phyloP scores from a whole-genome alignment of 2,797 vertebrate species.

The Rhodeus uyekii region DNA sequence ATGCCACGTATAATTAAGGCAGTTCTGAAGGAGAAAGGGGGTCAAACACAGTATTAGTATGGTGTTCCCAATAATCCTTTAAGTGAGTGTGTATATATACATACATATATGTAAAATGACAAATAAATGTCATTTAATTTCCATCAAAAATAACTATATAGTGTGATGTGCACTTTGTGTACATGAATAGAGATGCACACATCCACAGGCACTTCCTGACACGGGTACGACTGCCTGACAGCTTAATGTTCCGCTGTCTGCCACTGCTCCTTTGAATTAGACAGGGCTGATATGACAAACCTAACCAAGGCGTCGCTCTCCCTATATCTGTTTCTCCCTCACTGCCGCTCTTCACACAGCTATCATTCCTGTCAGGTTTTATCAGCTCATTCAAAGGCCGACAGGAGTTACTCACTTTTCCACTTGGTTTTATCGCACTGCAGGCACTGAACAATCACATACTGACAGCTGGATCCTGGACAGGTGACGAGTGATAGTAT shows the following conservation, averaged over 20 bases:
- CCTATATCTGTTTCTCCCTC: neutral
- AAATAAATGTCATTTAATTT: no score
- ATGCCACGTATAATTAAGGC: no score
- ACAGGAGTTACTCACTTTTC: slow-evolving; percentile 26
- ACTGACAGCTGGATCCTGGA: neutral
- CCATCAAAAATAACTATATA: neutral
- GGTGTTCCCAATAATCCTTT: no score
- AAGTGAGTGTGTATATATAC: no score
- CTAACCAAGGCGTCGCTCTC: slow-evolving; percentile 43
- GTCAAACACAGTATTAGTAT: no score
- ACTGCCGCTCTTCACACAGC: neutral
- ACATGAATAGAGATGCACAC: no score
- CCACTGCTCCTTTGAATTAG: slow-evolving; percentile 61
- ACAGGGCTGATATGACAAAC: slow-evolving; percentile 61
- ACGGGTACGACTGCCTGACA: slow-evolving; percentile 63
- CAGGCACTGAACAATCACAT: slow-evolving; percentile 6
- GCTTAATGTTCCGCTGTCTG: slow-evolving; percentile 72
- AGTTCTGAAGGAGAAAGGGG: no score
- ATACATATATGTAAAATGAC: no score
- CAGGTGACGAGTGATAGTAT: slow-evolving; percentile 16
- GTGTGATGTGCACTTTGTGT: neutral
- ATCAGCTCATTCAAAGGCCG: slow-evolving; percentile 14
- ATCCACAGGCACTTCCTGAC: slow-evolving; percentile 22
- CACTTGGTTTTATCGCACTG: neutral
- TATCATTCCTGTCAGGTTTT: slow-evolving; percentile 15